Base-by-base conservation (phyloP, 1,140 invertebrate genomes). In the Sweltsa coloradensis region DNA sequence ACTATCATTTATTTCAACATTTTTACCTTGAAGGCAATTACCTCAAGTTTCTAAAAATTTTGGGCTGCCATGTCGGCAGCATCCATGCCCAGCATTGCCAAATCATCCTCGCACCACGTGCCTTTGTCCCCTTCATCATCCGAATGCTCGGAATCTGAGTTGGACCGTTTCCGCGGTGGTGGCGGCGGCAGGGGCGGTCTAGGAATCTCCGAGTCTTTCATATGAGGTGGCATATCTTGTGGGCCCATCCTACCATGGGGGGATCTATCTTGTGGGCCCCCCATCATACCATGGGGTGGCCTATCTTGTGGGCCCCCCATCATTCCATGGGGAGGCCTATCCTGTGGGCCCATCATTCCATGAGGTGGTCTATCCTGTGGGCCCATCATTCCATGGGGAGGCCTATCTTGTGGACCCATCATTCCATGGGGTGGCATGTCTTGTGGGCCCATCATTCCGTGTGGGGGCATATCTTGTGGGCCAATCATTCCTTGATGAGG, bases 81-180 rank as follows among this genome's bases (percentile, higher is more conserved):
- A 18, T 69, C 67, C 29, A 70, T 70, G 3, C 68, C 68, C 2
- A 70, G 55, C 67, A 70, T 67, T 19, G 57, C 61, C 0, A 70
- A 52, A 37, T 70, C 68, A 29, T 69, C 67, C 0, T 45, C 37
- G 36, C 34, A 1, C 23, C 31, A 13, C 14, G n/a, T 11, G 9
- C 6, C 14, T 48, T 40, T 21, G 14, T 9, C n/a, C n/a, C n/a
- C n/a, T n/a, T n/a, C n/a, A n/a, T n/a, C n/a, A n/a, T n/a, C n/a
- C n/a, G n/a, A n/a, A n/a, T n/a, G n/a, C n/a, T n/a, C n/a, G n/a
- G n/a, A n/a, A n/a, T n/a, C n/a, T n/a, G n/a, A n/a, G n/a, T n/a
- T n/a, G n/a, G n/a, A n/a, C n/a, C n/a, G n/a, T n/a, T n/a, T n/a
- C n/a, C n/a, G n/a, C n/a, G n/a, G n/a, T n/a, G n/a, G n/a, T n/a